Base-by-base conservation (phyloP, 30 jellyfish, hydroid and myxozoan species). In the Aurelia sp. region DNA sequence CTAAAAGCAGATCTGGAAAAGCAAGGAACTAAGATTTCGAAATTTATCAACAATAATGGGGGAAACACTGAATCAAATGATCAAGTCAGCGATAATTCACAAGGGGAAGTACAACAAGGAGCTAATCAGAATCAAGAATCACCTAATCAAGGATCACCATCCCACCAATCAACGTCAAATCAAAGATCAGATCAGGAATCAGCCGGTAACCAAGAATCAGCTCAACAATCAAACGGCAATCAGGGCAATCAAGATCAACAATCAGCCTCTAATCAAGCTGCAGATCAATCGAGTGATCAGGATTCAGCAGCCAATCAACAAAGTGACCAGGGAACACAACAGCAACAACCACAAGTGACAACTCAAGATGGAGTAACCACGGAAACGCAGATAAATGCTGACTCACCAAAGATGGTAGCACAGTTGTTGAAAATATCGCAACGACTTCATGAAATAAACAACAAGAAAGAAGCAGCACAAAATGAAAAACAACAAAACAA, bases 401-500 rank as follows among this genome's bases (percentile, higher is more conserved):
- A 81, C 67, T 44, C 91, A 55, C 91, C 91, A 20, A 53, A 78
- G 24, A 67, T 88, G 81, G 86, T 74, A 19, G 90, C 91, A 41
- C 87, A 74, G 70, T 70, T 78, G 57, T 41, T 66, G 86, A 78
- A 48, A 31, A 78, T 74, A 74, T 78, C 90, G n/a, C 88, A 77
- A 38, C 73, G 91, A 12, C 88, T 74, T n/a, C 96, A 88, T 51
- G 86, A 62, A 18, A 69, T 47, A 13, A 77, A 67, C 22, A 50
- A 72, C 86, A 72, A 72, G 40, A 67, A 67, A 21, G 9, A 12
- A 44, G 81, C 86, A 1, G 87, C 64, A 72, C 86, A 72, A 41
- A 62, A 44, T 50, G 74, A 31, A 2, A 72, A 78, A 57, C 80
- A 78, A 52, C 3, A 68, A 41, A 60, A 78, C 68, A 77, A 64